phyloP scores from a whole-genome alignment of 1,140 invertebrate species.

The Andricus grossulariae region DNA sequence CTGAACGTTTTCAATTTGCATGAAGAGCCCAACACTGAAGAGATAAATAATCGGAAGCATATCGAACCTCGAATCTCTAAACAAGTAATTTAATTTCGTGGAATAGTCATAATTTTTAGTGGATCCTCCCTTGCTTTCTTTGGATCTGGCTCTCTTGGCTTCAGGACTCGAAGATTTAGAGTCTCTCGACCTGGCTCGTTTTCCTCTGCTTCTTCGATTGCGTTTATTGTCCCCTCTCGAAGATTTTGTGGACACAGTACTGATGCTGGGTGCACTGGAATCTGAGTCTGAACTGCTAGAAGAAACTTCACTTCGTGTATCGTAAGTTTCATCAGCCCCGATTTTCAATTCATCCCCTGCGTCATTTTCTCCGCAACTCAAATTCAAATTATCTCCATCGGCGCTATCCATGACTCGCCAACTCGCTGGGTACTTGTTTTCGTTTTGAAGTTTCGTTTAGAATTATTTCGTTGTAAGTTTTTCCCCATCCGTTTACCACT shows the following conservation, averaged over 20 bases:
- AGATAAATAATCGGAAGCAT: constrained; percentile 39
- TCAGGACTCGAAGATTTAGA: constrained; percentile 73
- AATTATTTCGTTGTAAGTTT: neutral
- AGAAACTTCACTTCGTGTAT: constrained; percentile 88
- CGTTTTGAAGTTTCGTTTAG: neutral
- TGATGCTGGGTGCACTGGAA: constrained; percentile 84
- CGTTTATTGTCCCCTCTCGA: constrained; percentile 77
- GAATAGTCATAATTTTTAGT: constrained; percentile 88
- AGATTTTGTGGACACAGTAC: constrained; percentile 82
- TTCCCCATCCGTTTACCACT: neutral
- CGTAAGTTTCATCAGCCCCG: constrained; percentile 80
- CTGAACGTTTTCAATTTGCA: neutral
- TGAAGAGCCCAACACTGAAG: constrained; percentile 15
- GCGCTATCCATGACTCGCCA: constrained; percentile 63
- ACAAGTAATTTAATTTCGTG: constrained; percentile 95
- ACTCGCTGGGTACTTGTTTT: neutral
- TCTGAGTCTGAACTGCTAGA: constrained; percentile 81
- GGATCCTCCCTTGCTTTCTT: constrained; percentile 72
- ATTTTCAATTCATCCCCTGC: constrained; percentile 84
- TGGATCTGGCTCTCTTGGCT: constrained; percentile 74
- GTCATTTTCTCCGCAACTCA: constrained; percentile 83
- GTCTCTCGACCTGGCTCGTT: constrained; percentile 69
- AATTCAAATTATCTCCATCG: constrained; percentile 82
- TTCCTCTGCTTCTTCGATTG: constrained; percentile 68
- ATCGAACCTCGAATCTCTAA: constrained; percentile 87